Conservation (phyloP, 2,888 invertebrate genomes). For the Agriotes lineatus region DNA sequence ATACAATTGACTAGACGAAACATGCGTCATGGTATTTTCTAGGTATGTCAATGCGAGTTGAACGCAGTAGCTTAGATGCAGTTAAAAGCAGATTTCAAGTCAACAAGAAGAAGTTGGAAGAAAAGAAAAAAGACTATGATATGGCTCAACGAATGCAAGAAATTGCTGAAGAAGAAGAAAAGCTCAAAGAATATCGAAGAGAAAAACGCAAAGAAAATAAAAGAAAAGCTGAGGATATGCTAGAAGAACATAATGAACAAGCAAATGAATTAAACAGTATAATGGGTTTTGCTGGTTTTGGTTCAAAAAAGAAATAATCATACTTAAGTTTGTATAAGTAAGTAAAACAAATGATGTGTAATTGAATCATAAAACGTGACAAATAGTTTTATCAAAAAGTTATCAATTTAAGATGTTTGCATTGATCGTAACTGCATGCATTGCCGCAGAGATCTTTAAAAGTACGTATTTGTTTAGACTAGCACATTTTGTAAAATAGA, state of each 20-base stretch:
- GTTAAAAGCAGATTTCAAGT: constrained; percentile 91
- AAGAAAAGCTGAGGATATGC: constrained; percentile 80
- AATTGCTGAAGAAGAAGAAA: constrained; percentile 96
- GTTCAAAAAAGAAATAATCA: constrained; percentile 79
- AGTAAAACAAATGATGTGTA: no score
- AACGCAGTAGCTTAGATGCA: constrained; percentile 93
- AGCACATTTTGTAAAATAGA: no score
- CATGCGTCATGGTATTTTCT: constrained; percentile 3
- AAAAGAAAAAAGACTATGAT: constrained; percentile 96
- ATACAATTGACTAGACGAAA: background rate
- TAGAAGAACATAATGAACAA: constrained; percentile 69
- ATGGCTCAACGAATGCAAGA: constrained; percentile 91
- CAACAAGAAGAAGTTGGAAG: constrained; percentile 94
- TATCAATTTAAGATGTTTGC: no score
- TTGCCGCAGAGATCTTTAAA: no score
- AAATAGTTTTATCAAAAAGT: no score
- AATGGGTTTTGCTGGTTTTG: constrained; percentile 97
- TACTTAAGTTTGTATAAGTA: no score
- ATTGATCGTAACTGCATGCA: no score
- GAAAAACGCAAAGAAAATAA: constrained; percentile 93
- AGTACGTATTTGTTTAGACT: no score
- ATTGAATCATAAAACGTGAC: no score
- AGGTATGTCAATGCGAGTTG: constrained; percentile 99
- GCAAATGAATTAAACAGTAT: constrained; percentile 85
- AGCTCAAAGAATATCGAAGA: constrained; percentile 87